Conservation (phyloP, 2,113 vertebrate genomes). For the Nansenia antarctica region DNA sequence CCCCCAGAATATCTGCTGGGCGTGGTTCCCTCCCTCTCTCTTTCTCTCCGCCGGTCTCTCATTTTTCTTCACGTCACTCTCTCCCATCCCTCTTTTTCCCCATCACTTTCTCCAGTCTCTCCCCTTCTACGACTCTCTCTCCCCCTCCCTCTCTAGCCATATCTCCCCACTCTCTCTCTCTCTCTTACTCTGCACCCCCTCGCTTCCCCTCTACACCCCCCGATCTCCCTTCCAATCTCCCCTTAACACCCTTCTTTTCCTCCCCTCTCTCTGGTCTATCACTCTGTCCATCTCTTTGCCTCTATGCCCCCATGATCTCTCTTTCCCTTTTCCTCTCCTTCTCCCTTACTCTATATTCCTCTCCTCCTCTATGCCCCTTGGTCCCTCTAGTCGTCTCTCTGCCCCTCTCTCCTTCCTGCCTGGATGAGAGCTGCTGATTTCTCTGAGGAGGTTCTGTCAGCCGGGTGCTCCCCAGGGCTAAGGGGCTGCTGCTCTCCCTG, state of each 20-base stretch:
- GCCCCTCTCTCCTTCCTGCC: slow-evolving; percentile 1
- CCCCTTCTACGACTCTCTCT: slow-evolving; percentile 1
- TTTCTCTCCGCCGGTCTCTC: background rate
- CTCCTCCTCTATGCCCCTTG: slow-evolving; percentile 1
- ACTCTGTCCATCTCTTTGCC: background rate
- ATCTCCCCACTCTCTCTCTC: slow-evolving; percentile 28
- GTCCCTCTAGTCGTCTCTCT: slow-evolving; percentile 9
- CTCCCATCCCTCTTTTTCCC: background rate
- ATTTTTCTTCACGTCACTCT: no score
- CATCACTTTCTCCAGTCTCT: background rate
- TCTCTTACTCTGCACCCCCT: background rate
- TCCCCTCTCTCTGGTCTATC: background rate
- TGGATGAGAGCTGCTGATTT: slow-evolving; percentile 52
- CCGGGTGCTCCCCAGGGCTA: slow-evolving; percentile 48
- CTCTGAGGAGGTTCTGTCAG: slow-evolving; percentile 55
- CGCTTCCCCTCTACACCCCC: slow-evolving; percentile 27
- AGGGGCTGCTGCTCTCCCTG: slow-evolving; percentile 37
- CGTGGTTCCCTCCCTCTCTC: slow-evolving; percentile 1
- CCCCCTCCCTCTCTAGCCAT: slow-evolving; percentile 31
- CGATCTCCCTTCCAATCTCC: slow-evolving; percentile 41
- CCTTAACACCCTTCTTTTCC: background rate
- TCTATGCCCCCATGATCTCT: background rate
- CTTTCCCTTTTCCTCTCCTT: background rate
- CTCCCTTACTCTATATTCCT: background rate
- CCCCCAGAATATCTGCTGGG: background rate